Evolutionary conservation across 2,113 vertebrate species (phyloP).

Genomic region (Cryptomyrus ogoouensis): DNA sequence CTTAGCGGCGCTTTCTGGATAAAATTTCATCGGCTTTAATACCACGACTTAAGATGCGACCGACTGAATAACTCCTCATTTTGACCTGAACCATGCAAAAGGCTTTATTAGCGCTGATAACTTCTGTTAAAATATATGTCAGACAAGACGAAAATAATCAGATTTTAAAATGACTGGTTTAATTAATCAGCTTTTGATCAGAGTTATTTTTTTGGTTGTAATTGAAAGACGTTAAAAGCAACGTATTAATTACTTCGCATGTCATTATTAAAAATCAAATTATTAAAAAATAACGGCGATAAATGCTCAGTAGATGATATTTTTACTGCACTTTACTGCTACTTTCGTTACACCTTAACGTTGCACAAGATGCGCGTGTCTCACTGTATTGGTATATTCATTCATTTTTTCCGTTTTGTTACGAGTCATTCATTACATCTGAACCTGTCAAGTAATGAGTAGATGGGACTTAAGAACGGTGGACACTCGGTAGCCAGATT

Average conservation of each 20-base stretch:
- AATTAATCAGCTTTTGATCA: not conserved
- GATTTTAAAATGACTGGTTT: not conserved
- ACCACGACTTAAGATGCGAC: not conserved
- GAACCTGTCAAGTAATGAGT: not conserved
- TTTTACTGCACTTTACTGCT: not conserved
- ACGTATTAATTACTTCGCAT: not conserved
- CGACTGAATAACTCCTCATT: not conserved
- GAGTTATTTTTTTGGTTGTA: not conserved
- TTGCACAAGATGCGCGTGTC: not conserved
- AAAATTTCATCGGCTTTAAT: not conserved
- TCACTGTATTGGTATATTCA: not conserved
- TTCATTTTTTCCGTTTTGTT: not conserved
- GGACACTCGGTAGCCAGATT: not conserved
- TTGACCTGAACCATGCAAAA: not conserved
- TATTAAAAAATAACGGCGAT: not conserved
- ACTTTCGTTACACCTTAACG: not conserved
- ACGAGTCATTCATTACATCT: not conserved
- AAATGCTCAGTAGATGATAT: not conserved
- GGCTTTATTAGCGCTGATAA: not conserved
- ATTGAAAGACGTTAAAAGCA: not conserved
- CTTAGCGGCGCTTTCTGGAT: not conserved
- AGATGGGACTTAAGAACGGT: not conserved
- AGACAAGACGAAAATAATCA: not conserved
- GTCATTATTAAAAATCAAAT: not conserved
- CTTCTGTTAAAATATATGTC: not conserved